These are phyloP conservation scores for Parnassius orleans DNA, from an alignment of 2,888 invertebrate species.

Conservation along the genomic window DNA sequence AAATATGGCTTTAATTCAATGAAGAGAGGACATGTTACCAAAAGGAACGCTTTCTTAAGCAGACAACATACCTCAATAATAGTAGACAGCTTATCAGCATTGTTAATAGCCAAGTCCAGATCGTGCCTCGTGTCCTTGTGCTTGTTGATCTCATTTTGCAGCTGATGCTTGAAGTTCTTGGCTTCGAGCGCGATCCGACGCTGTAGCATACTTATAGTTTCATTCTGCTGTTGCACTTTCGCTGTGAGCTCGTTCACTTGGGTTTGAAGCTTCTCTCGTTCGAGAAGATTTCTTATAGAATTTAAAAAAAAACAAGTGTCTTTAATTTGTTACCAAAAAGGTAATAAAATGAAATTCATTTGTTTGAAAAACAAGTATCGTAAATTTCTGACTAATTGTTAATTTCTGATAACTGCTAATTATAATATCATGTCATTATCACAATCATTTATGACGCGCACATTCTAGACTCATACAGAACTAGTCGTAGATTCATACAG, in stretches of 20 bases:
- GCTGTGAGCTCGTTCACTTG: constrained; percentile 80
- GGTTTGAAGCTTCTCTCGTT: constrained; percentile 86
- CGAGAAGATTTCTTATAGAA: constrained; percentile 81
- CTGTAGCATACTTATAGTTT: constrained; percentile 83
- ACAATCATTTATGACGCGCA: too few relatives aligned
- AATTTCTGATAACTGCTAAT: too few relatives aligned
- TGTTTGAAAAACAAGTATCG: too few relatives aligned
- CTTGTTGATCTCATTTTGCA: constrained; percentile 85
- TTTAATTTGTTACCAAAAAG: too few relatives aligned
- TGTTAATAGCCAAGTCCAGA: constrained; percentile 81
- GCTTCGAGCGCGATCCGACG: constrained; percentile 86
- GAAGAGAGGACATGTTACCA: too few relatives aligned
- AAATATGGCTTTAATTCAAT: too few relatives aligned
- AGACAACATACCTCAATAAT: constrained; percentile 76
- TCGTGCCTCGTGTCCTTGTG: constrained; percentile 86
- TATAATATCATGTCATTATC: too few relatives aligned
- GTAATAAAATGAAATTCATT: too few relatives aligned
- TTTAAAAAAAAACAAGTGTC: background rate
- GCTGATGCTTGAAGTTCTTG: constrained; percentile 87
- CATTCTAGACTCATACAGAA: too few relatives aligned
- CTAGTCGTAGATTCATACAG: too few relatives aligned
- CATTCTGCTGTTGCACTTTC: constrained; percentile 82
- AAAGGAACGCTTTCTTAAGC: background rate
- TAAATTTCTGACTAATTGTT: too few relatives aligned
- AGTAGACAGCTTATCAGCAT: constrained; percentile 82